A percentile compares a stretch with the other conserved stretches of the same genome.
phyloP scores from a whole-genome alignment of 2,888 invertebrate species.

The Phortica magna region DNA sequence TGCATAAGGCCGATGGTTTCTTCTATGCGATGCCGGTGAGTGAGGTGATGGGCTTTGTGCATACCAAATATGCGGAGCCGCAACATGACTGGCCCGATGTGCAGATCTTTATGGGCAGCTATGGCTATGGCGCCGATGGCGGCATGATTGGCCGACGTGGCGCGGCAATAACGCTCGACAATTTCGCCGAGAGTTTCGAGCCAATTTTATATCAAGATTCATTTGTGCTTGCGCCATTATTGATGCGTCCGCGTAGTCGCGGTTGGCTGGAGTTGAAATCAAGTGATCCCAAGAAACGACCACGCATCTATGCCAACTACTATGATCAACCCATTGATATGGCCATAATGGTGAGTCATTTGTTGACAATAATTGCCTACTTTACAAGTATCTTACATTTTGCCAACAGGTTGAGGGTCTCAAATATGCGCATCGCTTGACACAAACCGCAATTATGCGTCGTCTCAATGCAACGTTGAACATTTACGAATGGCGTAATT shows the following conservation, averaged over 20 bases:
- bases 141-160: slow-evolving; percentile 86
- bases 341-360: slow-evolving; percentile 82
- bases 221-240: slow-evolving; percentile 83
- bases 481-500: slow-evolving; percentile 83
- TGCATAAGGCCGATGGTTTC: slow-evolving; percentile 81
- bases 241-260: slow-evolving; percentile 86
- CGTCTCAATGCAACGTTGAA: slow-evolving; percentile 83
- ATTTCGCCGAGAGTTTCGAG: slow-evolving; percentile 85
- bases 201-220: slow-evolving; percentile 84
- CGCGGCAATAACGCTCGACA: slow-evolving; percentile 83
- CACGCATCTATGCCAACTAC: slow-evolving; percentile 94
- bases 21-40: slow-evolving; percentile 87
- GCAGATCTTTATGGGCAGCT: slow-evolving; percentile 86
- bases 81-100: slow-evolving; percentile 87
- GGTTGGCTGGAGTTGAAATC: slow-evolving; percentile 85
- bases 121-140: slow-evolving; percentile 88
- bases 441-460: slow-evolving; percentile 81
- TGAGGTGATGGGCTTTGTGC: slow-evolving; percentile 88
- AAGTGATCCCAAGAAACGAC: slow-evolving; percentile 84
- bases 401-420: slow-evolving; percentile 84
- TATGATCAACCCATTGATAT: slow-evolving; percentile 86
- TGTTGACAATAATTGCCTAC: not conserved
- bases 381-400: not conserved
- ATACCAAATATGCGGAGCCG: slow-evolving; percentile 85
- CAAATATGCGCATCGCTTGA: slow-evolving; percentile 83